These are phyloP conservation scores for Lepidochrysops patricia DNA, from an alignment of 2,888 invertebrate genomes.

Conservation along the genomic window DNA sequence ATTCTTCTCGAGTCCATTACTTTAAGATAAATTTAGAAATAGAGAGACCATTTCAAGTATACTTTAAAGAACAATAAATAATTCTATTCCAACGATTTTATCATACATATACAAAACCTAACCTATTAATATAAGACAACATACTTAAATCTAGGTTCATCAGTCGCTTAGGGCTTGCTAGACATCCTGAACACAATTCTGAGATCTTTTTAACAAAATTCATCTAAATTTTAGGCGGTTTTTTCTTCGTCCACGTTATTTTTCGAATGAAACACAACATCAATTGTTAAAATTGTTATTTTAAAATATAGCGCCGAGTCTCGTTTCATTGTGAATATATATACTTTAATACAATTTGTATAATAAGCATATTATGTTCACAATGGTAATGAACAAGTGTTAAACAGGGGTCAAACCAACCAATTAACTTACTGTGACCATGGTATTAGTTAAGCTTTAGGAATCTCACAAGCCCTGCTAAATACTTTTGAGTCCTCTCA, in stretches of 20 bases:
- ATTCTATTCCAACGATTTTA: conserved; percentile 27
- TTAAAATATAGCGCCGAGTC: no score
- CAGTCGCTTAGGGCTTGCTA: conserved; percentile 52
- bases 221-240: not conserved
- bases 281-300: no score
- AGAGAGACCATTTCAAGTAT: not conserved
- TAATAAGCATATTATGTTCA: no score
- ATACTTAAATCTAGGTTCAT: conserved; percentile 44
- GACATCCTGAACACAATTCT: conserved; percentile 26
- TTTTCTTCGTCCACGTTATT: not conserved
- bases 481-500: not conserved
- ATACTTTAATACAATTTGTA: not conserved
- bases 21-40: not conserved
- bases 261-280: not conserved
- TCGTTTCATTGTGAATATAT: no score
- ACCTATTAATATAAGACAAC: conserved; percentile 38
- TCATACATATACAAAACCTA: conserved; percentile 40
- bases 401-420: not conserved
- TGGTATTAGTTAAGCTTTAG: not conserved
- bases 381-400: not conserved
- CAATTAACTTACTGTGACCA: not conserved
- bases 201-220: conserved; percentile 19
- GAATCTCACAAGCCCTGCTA: conserved; percentile 10
- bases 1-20: not conserved
- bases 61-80: conserved; percentile 22